A percentile compares a stretch with the other conserved stretches of the same genome.
phyloP scores from a whole-genome alignment of 2,888 invertebrate genomes.

The Marasmarcha lunaedactyla region DNA sequence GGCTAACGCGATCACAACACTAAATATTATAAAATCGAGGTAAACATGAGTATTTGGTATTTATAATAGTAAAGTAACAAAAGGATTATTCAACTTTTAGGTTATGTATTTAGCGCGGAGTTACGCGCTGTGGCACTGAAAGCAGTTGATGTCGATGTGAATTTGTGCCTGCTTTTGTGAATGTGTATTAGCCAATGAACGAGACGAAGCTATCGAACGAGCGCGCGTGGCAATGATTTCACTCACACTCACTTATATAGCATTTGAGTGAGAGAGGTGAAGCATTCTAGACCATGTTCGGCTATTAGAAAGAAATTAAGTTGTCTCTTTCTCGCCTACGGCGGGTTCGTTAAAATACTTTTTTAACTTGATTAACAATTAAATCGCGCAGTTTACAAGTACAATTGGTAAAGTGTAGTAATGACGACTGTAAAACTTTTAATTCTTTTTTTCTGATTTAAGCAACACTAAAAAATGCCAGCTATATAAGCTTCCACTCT shows the following conservation, averaged over 20 bases:
- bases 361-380: too few relatives aligned
- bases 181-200: conserved; percentile 39
- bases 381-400: too few relatives aligned
- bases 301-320: conserved; percentile 23
- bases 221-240: conserved; percentile 40
- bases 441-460: too few relatives aligned
- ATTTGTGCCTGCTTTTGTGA: not conserved
- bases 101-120: conserved; percentile 64
- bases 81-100: conserved; percentile 50
- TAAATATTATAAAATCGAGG: conserved; percentile 57
- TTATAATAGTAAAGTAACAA: conserved; percentile 40
- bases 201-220: conserved; percentile 25
- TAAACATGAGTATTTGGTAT: conserved; percentile 58
- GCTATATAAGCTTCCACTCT: too few relatives aligned
- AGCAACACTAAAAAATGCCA: too few relatives aligned
- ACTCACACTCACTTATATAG: conserved; percentile 27
- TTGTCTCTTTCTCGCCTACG: conserved; percentile 18
- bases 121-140: conserved; percentile 65
- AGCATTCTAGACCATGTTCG: conserved; percentile 30
- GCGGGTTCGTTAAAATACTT: not conserved
- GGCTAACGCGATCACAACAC: conserved; percentile 62
- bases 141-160: conserved; percentile 65
- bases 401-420: too few relatives aligned
- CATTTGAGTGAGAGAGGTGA: conserved; percentile 24
- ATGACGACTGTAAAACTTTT: not conserved